Percentiles rank a stretch among this genome's conserved stretches.
phyloP scores from a whole-genome alignment of 1,140 invertebrate genomes.

The Tetramorium simillimum region DNA sequence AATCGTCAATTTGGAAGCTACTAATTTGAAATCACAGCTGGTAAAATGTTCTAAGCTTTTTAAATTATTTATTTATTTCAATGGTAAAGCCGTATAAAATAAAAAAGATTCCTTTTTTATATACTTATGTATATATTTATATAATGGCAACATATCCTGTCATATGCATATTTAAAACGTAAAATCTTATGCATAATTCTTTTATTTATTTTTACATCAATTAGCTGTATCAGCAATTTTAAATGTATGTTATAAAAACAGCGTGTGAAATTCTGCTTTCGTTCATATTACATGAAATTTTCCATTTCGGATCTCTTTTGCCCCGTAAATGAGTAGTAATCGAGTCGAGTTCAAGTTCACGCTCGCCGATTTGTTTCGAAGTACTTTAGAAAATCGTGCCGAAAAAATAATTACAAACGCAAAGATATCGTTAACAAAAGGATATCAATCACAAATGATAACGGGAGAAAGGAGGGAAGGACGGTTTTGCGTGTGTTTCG shows the following conservation, averaged over 20 bases:
- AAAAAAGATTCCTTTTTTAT: not conserved
- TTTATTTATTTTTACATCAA: not conserved
- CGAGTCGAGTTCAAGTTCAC: not conserved
- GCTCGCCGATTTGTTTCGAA: not conserved
- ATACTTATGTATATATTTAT: not conserved
- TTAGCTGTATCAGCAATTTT: not conserved
- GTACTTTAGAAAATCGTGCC: slow-evolving; percentile 21
- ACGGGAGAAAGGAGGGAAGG: not conserved
- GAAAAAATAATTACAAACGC: slow-evolving; percentile 31
- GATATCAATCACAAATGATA: slow-evolving; percentile 64
- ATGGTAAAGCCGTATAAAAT: too few relatives aligned
- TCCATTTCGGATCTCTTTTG: not conserved
- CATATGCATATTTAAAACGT: not conserved
- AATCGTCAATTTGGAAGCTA: not conserved
- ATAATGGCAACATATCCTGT: not conserved
- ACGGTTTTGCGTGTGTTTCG: slow-evolving; percentile 36
- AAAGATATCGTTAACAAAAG: slow-evolving; percentile 70
- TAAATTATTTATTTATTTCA: not conserved
- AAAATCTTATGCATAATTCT: not conserved
- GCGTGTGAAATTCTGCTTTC: not conserved
- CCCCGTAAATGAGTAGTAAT: slow-evolving; percentile 8
- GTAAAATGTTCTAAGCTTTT: not conserved
- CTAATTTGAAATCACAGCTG: not conserved
- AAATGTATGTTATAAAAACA: not conserved
- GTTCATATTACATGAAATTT: not conserved